These are phyloP conservation scores for Blastomussa wellsi DNA, from an alignment of 92 coral and sea anemone genomes.

Conservation along the genomic window DNA sequence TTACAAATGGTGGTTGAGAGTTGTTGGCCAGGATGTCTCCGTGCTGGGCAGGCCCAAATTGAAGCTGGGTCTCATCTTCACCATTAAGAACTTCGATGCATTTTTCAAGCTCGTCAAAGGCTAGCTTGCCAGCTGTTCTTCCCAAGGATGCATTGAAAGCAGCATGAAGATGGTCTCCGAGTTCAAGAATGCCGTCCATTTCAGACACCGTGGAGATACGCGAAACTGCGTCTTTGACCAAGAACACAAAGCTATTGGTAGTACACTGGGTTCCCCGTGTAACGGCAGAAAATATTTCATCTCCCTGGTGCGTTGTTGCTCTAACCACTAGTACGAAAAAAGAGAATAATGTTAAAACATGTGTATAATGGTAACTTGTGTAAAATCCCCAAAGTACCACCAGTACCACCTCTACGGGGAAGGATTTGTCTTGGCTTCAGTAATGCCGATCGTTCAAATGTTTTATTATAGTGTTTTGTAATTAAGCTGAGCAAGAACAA, in stretches of 20 bases:
- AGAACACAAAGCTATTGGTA: conserved; percentile 27
- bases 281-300: not conserved
- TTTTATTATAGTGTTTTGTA: too few species aligned
- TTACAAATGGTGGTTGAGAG: not conserved
- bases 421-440: too few species aligned
- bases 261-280: conserved; percentile 31
- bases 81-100: not conserved
- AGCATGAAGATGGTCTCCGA: conserved; percentile 9
- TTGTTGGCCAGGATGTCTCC: conserved; percentile 11
- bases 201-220: not conserved
- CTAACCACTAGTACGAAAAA: not conserved
- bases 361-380: too few species aligned
- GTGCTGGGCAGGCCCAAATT: not conserved
- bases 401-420: too few species aligned
- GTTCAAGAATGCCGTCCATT: not conserved
- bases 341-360: too few species aligned
- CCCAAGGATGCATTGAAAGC: not conserved
- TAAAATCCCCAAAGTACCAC: too few species aligned
- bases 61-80: not conserved
- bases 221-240: not conserved
- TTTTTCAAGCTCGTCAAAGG: conserved; percentile 18
- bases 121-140: conserved; percentile 4
- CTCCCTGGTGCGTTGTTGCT: conserved; percentile 23
- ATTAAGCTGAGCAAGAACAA: too few species aligned
- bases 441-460: too few species aligned